Conservation (phyloP, 2,888 invertebrate genomes). For the Elegia similella region DNA sequence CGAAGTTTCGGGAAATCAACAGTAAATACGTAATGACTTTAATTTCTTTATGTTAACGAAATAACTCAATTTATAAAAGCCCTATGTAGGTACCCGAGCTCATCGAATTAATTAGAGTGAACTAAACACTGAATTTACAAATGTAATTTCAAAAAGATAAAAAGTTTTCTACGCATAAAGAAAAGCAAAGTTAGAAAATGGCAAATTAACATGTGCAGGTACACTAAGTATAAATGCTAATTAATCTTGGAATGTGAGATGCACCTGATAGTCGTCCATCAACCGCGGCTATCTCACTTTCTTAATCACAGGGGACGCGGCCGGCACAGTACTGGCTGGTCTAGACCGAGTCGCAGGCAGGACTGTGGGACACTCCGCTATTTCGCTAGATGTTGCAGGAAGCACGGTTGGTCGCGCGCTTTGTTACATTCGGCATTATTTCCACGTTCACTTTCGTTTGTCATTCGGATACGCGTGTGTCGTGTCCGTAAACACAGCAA, state of each 20-base stretch:
- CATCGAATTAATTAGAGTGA: too few relatives aligned
- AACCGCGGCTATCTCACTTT: slow-evolving; percentile 52
- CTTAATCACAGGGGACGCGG: slow-evolving; percentile 29
- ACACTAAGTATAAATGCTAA: slow-evolving; percentile 18
- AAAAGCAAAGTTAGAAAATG: neutral
- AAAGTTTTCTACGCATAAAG: too few relatives aligned
- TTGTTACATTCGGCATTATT: slow-evolving; percentile 58
- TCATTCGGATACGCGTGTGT: slow-evolving; percentile 42
- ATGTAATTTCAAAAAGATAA: too few relatives aligned
- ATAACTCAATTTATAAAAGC: too few relatives aligned
- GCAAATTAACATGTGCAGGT: slow-evolving; percentile 16
- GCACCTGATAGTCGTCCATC: slow-evolving; percentile 70
- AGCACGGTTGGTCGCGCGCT: slow-evolving; percentile 64
- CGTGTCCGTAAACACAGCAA: slow-evolving; percentile 34
- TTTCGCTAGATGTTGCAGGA: slow-evolving; percentile 50
- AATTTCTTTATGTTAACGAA: too few relatives aligned
- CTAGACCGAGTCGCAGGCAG: slow-evolving; percentile 24
- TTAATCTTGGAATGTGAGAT: slow-evolving; percentile 34
- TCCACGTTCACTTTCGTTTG: slow-evolving; percentile 67
- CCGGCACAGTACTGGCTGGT: slow-evolving; percentile 25
- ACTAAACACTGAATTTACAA: too few relatives aligned
- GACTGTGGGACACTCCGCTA: slow-evolving; percentile 19
- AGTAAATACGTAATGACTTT: too few relatives aligned
- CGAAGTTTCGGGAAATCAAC: too few relatives aligned
- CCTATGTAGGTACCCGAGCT: too few relatives aligned